Evolutionary conservation across 2,888 invertebrate genomes (phyloP), one percentile per base, ranked within the genome.

Genomic region (Merodon equestris): DNA sequence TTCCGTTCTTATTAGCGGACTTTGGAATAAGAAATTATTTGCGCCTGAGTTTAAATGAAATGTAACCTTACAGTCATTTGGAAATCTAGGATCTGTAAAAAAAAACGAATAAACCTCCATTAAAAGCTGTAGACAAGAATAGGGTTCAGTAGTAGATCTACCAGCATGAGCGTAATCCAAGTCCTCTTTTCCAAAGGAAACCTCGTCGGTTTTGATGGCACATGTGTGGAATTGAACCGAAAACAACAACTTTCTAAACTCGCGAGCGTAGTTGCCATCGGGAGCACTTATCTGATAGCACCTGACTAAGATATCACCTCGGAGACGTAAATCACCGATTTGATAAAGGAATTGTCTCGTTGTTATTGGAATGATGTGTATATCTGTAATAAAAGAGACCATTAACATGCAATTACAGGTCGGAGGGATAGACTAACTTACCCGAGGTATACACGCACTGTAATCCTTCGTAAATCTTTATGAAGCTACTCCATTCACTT

Each of bases 181-280:
- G 87, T 97, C 96, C 85, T 94, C 93, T 86, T 95, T 93, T 74
- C 94, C 93, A 90, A 97, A 96, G 84, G 94, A 93, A 64, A 97
- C 92, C 76, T 94, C 94, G 89, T 95, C 93, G 87, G 95, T 94
- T 51, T 95, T 92, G 82, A 97, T 94, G 61, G 97, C 96, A 90
- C 97, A 97, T 3, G 97, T 97, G 91, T 97, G 97, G 90, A 97
- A 97, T 92, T 97, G 95, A 87, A 94, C 94, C 56, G 94, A 93
- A 90, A 96, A 96, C 83, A 96, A 92, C n/a, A 94, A 91, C 84
- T 93, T 93, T 45, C 92, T 71, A 66, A 84, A 68, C 58, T 83
- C 82, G 60, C 85, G 86, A 84, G 60, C 63, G 51, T 63, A 74
- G 19, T 61, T 56, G 40, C 66, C 68, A 60, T 57, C 45, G 9